Base-by-base conservation (phyloP, 2,888 invertebrate species). In the Latheticus oryzae region DNA sequence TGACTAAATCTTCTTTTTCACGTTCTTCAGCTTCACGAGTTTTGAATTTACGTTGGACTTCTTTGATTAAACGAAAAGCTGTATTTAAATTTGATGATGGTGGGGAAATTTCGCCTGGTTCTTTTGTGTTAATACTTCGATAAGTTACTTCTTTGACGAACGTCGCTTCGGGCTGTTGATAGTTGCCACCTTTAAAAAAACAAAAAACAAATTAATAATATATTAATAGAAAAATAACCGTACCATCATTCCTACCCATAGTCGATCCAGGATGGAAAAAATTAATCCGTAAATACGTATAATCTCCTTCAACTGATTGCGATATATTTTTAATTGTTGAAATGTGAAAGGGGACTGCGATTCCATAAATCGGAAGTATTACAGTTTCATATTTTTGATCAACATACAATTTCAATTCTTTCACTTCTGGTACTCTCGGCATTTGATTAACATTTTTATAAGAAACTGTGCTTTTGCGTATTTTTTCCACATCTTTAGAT, bases 121-220 rank as follows among this genome's bases (percentile, higher is more conserved):
- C 97, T 80, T 98, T 98, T 28, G 93, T 91, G 79, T 99, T 99
- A 70, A 94, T 93, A 80, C 96, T 96, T 70, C 98, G 88, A 79
- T 97, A 99, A 26, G 98, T 98, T 88, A 99, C 90, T 87, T 99
- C 99, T 81, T 99, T 99, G 5, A 98, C 88, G 77, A 96, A 99
- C 0, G 95, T 96, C 1, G 97, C 95, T 77, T 98, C 95, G 0
- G 97, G 95, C 73, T 96, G 91, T 1, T 95, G 89, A 78, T 96
- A 97, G 55, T 89, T 85, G 1, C 91, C 91, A 3, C 93, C 69
- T 68, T 16, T 2, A 37, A 42, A 16, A 2, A 51, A 53, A 50
- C 3, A 28, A 28, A 8, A n/a, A 3, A 28, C 28, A 8, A 3
- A 37, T 8, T 12, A 32, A 32, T 37, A 1, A 9, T 24, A 42